Evolutionary conservation across 2,113 vertebrate genomes (phyloP).

Genomic region (Phyllostomus hastatus): DNA sequence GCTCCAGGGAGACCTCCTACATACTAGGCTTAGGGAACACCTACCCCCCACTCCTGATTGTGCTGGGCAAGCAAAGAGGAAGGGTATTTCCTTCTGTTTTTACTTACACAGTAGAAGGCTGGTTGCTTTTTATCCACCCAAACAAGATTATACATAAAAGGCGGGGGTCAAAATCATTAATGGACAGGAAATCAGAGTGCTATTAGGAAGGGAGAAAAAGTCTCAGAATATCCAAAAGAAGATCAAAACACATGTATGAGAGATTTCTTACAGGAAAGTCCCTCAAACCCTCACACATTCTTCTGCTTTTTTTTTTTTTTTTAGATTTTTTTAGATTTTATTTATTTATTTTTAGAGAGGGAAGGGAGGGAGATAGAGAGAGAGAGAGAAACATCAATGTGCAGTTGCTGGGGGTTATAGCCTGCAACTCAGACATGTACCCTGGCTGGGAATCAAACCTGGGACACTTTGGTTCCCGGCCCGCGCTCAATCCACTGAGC

Average conservation of each 20-base stretch:
- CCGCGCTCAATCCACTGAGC: no score
- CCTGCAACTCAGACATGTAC: no score
- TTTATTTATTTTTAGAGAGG: no score
- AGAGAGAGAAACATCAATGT: no score
- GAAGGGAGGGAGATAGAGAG: no score
- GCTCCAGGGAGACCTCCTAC: background rate
- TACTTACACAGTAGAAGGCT: background rate
- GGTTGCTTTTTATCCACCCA: background rate
- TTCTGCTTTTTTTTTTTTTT: no score
- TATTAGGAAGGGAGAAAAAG: background rate
- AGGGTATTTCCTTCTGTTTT: background rate
- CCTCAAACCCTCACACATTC: background rate
- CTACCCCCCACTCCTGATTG: background rate
- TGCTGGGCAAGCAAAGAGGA: background rate
- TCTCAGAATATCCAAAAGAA: constrained; percentile 33
- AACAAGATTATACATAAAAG: background rate
- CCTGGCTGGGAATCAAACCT: no score
- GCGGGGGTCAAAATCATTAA: background rate
- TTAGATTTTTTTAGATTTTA: no score
- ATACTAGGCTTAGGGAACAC: background rate
- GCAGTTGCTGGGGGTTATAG: no score
- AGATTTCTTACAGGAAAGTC: constrained; percentile 22
- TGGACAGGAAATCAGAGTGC: background rate
- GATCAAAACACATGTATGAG: background rate
- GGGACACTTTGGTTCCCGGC: no score